phyloP scores from a whole-genome alignment of 1,140 invertebrate species.

The Drosophila suzukii region DNA sequence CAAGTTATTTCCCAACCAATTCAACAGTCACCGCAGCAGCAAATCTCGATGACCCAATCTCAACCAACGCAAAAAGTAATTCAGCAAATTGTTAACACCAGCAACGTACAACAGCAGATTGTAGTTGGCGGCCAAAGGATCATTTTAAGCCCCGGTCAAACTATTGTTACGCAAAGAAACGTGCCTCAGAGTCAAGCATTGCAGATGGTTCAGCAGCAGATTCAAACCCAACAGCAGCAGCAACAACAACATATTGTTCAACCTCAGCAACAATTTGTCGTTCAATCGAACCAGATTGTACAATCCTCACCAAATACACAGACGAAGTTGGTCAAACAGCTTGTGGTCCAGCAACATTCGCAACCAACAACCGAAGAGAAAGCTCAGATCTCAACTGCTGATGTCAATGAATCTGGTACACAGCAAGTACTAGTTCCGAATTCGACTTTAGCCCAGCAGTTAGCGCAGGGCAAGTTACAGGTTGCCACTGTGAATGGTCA shows the following conservation, averaged over 20 bases:
- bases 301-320: constrained; percentile 61
- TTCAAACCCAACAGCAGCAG: constrained; percentile 73
- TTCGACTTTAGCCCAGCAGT: constrained; percentile 90
- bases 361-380: constrained; percentile 59
- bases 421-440: constrained; percentile 91
- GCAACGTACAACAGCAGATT: constrained; percentile 83
- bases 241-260: constrained; percentile 67
- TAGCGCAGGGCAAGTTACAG: constrained; percentile 91
- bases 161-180: constrained; percentile 78
- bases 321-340: constrained; percentile 60
- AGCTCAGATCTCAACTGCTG: constrained; percentile 44
- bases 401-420: constrained; percentile 54
- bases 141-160: constrained; percentile 81
- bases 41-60: constrained; percentile 63
- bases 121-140: constrained; percentile 80
- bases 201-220: constrained; percentile 81
- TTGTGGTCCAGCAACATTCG: constrained; percentile 64
- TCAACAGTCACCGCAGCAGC: constrained; percentile 62
- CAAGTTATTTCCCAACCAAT: constrained; percentile 43
- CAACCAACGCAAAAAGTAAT: constrained; percentile 81
- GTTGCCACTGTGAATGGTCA: constrained; percentile 93
- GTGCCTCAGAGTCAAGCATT: constrained; percentile 72
- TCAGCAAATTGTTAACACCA: constrained; percentile 83
- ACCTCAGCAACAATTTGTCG: constrained; percentile 70
- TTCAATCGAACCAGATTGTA: constrained; percentile 67